Evolutionary conservation across 2,113 vertebrate species (phyloP).

Genomic region (Lipophrys pholis): DNA sequence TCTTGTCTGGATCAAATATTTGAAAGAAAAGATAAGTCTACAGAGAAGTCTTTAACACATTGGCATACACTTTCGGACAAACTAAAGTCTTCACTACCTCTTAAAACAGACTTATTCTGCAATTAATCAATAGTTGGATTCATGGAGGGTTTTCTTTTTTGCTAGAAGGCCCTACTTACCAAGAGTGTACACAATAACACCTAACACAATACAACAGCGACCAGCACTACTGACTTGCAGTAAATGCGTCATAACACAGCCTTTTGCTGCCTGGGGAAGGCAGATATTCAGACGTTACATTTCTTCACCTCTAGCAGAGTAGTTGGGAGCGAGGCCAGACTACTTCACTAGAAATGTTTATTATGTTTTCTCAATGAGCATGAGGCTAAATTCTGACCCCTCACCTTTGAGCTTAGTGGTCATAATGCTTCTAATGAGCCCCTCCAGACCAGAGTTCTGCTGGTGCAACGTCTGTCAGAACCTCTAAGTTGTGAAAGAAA

Average conservation of each 20-base stretch:
- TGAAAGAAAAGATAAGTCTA: slow-evolving; percentile 33
- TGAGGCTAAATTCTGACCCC: slow-evolving; percentile 17
- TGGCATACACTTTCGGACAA: slow-evolving; percentile 14
- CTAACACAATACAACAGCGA: background rate
- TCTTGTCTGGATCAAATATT: slow-evolving; percentile 62
- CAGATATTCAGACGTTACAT: slow-evolving; percentile 10
- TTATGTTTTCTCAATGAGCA: slow-evolving; percentile 25
- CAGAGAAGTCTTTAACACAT: slow-evolving; percentile 17
- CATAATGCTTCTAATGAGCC: background rate
- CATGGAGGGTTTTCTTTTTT: background rate
- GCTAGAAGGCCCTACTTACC: slow-evolving; percentile 8
- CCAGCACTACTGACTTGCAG: background rate
- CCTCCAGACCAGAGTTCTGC: background rate
- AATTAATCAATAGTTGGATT: slow-evolving; percentile 8
- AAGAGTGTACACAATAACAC: slow-evolving; percentile 11
- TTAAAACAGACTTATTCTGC: slow-evolving; percentile 1
- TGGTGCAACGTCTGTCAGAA: background rate
- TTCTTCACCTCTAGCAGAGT: background rate
- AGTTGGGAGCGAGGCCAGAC: too few species aligned
- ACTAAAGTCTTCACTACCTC: background rate
- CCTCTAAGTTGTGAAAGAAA: background rate
- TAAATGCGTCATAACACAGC: slow-evolving; percentile 4
- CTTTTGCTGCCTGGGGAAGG: background rate
- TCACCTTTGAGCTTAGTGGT: slow-evolving; percentile 8
- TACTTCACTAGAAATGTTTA: background rate